Conservation (phyloP, 2,113 vertebrate genomes). For the Cyprinodon variegatus region DNA sequence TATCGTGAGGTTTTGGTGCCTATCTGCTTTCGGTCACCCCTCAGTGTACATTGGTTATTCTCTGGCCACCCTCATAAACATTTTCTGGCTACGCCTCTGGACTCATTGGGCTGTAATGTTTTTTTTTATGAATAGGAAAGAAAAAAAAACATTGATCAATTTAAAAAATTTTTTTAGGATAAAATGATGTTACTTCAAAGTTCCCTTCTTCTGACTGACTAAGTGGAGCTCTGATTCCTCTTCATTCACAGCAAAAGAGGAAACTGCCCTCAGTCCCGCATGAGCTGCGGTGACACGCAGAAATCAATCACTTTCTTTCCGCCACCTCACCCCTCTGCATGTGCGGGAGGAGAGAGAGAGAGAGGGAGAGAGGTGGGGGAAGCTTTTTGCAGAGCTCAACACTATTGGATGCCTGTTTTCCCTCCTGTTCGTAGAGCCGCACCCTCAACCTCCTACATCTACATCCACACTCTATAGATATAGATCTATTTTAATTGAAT, state of each 20-base stretch:
- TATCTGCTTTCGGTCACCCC: too few relatives aligned
- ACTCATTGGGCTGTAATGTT: too few relatives aligned
- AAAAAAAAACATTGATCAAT: too few relatives aligned
- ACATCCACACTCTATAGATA: constrained; percentile 29
- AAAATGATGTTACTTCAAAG: neutral
- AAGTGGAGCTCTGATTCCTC: neutral
- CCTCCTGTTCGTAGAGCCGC: constrained; percentile 62
- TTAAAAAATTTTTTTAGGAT: too few relatives aligned
- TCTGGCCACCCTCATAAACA: too few relatives aligned
- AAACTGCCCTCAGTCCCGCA: neutral
- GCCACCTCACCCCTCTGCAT: neutral
- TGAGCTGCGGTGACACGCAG: neutral
- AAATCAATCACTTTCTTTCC: neutral
- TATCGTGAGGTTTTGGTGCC: too few relatives aligned
- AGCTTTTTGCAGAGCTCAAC: constrained; percentile 70
- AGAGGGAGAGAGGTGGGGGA: neutral
- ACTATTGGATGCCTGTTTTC: constrained; percentile 43
- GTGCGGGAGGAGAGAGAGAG: constrained; percentile 2
- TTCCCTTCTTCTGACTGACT: neutral
- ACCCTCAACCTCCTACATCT: constrained; percentile 63
- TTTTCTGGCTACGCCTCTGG: too few relatives aligned
- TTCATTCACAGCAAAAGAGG: neutral
- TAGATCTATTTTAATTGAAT: neutral
- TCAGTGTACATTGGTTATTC: too few relatives aligned
- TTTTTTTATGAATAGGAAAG: too few relatives aligned